These are phyloP conservation scores for Microcebus griseorufus DNA, from an alignment of 2,113 vertebrate species.

Conservation along the genomic window DNA sequence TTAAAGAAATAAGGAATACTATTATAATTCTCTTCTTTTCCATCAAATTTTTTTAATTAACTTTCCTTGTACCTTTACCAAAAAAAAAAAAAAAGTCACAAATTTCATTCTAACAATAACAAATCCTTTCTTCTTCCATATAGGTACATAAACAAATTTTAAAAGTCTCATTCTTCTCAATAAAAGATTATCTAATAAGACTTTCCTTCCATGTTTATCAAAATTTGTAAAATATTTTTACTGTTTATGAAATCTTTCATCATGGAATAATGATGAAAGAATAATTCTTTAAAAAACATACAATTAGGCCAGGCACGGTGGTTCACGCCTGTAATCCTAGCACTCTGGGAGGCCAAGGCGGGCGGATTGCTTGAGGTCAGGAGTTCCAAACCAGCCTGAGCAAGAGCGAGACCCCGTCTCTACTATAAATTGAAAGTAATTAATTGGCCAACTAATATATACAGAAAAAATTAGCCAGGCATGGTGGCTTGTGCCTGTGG, in stretches of 20 bases:
- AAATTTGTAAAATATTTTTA: neutral
- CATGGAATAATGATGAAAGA: neutral
- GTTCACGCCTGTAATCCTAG: too few relatives aligned
- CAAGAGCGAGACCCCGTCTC: too few relatives aligned
- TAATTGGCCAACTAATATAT: too few relatives aligned
- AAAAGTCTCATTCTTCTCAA: neutral
- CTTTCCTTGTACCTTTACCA: neutral
- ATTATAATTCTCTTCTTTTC: neutral
- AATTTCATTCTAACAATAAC: neutral
- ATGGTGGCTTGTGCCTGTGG: too few relatives aligned
- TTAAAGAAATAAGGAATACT: neutral
- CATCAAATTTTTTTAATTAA: neutral
- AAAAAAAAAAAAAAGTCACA: neutral
- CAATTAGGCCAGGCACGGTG: too few relatives aligned
- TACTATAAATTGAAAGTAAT: too few relatives aligned
- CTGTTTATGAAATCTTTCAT: neutral
- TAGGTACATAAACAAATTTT: neutral
- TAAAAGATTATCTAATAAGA: neutral
- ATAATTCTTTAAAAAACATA: neutral
- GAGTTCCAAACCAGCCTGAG: too few relatives aligned
- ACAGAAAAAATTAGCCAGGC: too few relatives aligned
- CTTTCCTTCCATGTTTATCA: neutral
- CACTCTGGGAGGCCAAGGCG: too few relatives aligned
- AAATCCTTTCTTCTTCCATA: neutral
- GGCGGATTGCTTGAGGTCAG: too few relatives aligned